phyloP scores from a whole-genome alignment of 1,140 invertebrate species.

The Cataglyphis hispanica region DNA sequence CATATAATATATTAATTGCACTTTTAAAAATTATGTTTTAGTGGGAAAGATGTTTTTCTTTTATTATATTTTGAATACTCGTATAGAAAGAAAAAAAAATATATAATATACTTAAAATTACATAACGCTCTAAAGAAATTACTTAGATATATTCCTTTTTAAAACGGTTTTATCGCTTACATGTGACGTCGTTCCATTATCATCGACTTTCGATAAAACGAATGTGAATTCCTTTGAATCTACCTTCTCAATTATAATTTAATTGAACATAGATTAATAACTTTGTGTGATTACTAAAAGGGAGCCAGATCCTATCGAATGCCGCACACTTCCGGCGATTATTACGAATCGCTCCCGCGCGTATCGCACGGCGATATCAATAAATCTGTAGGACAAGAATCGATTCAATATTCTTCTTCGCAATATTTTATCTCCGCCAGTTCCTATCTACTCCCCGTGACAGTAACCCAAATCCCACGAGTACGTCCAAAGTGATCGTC shows the following conservation, averaged over 20 bases:
- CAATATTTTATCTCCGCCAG: constrained; percentile 49
- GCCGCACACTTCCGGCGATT: not conserved
- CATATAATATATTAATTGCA: not conserved
- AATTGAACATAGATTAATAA: constrained; percentile 16
- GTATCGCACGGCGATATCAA: constrained; percentile 14
- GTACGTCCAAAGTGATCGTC: constrained; percentile 68
- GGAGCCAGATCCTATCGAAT: not conserved
- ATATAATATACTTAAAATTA: not conserved
- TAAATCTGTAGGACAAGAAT: constrained; percentile 36
- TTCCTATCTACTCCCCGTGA: constrained; percentile 23
- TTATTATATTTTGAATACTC: not conserved
- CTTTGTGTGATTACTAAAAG: not conserved
- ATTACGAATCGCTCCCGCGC: not conserved
- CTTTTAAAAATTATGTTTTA: not conserved
- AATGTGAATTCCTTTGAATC: not conserved
- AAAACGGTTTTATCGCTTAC: constrained; percentile 12
- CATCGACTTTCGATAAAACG: not conserved
- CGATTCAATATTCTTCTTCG: not conserved
- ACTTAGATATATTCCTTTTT: constrained; percentile 22
- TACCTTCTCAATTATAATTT: not conserved
- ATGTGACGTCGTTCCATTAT: not conserved
- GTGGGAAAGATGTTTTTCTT: not conserved
- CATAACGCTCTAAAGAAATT: not conserved
- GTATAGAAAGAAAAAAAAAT: not conserved
- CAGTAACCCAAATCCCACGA: constrained; percentile 67